Percentiles rank a stretch among this genome's conserved stretches.
Evolutionary conservation across 2,888 invertebrate species (phyloP).

Genomic region (Julus scanicus): DNA sequence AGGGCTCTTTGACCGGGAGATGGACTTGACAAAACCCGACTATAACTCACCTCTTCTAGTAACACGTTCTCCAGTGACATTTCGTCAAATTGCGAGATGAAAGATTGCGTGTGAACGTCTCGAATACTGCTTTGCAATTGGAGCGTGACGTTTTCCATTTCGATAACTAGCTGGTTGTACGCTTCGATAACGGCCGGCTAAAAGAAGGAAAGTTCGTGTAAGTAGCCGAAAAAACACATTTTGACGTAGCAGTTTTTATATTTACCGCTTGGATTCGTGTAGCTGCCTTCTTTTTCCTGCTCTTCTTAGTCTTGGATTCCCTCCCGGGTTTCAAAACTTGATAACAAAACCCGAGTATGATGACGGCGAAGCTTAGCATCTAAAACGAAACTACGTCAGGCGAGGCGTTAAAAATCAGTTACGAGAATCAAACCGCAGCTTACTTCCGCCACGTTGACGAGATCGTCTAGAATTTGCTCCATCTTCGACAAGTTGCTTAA

Average conservation of each 20-base stretch:
- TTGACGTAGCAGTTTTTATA: neutral
- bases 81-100: neutral
- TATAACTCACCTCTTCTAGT: neutral
- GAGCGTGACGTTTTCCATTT: slow-evolving; percentile 43
- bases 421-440: slow-evolving; percentile 58
- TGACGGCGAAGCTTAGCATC: slow-evolving; percentile 72
- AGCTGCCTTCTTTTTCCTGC: slow-evolving; percentile 67
- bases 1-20: neutral
- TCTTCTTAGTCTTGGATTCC: slow-evolving; percentile 69
- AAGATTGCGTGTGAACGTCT: neutral
- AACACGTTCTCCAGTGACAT: neutral
- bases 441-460: slow-evolving; percentile 75
- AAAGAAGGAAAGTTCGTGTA: neutral
- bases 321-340: slow-evolving; percentile 64
- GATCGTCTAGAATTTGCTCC: slow-evolving; percentile 69
- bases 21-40: neutral
- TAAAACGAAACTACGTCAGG: slow-evolving; percentile 65
- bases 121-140: neutral
- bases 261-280: neutral
- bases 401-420: slow-evolving; percentile 61
- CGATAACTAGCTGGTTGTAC: slow-evolving; percentile 49
- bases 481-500: slow-evolving; percentile 58
- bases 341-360: slow-evolving; percentile 69
- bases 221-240: neutral
- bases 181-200: slow-evolving; percentile 46